Conservation (phyloP, 2,113 vertebrate genomes). For the Piaya cayana region DNA sequence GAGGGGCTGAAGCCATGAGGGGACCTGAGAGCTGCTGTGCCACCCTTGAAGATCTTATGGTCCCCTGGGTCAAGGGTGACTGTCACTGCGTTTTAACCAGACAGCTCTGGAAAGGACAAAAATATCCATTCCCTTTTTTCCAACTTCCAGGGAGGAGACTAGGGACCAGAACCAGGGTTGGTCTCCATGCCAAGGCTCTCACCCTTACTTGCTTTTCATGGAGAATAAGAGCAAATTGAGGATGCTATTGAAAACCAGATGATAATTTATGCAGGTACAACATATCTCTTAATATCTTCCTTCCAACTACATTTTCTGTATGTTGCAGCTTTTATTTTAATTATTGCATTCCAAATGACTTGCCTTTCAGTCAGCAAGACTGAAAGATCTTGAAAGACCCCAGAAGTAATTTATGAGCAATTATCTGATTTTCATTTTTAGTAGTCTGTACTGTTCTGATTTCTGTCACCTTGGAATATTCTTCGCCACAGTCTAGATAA, state of each 20-base stretch:
- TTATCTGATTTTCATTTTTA: constrained; percentile 70
- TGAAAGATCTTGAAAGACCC: constrained; percentile 69
- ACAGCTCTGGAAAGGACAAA: neutral
- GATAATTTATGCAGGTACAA: constrained; percentile 56
- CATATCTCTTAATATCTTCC: constrained; percentile 26
- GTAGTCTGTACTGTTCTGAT: constrained; percentile 36
- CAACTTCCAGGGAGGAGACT: neutral
- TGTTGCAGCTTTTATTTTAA: constrained; percentile 69
- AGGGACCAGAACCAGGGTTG: neutral
- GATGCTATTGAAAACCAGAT: neutral
- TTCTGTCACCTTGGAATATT: constrained; percentile 70
- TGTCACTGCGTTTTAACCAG: neutral
- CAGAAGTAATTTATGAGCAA: constrained; percentile 74
- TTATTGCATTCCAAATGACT: constrained; percentile 62
- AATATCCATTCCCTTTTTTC: neutral
- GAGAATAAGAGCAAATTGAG: neutral
- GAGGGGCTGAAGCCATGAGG: neutral
- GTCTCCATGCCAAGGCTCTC: neutral
- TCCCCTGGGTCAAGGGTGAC: neutral
- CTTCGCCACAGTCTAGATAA: constrained; percentile 49
- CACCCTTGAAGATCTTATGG: neutral
- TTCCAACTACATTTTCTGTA: constrained; percentile 45
- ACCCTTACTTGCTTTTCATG: neutral
- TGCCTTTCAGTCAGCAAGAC: constrained; percentile 61
- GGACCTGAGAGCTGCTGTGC: neutral